A percentile compares a stretch with the other conserved stretches of the same genome.
These are phyloP conservation scores for Agrilus planipennis DNA, from an alignment of 1,140 invertebrate genomes.

Conservation along the genomic window DNA sequence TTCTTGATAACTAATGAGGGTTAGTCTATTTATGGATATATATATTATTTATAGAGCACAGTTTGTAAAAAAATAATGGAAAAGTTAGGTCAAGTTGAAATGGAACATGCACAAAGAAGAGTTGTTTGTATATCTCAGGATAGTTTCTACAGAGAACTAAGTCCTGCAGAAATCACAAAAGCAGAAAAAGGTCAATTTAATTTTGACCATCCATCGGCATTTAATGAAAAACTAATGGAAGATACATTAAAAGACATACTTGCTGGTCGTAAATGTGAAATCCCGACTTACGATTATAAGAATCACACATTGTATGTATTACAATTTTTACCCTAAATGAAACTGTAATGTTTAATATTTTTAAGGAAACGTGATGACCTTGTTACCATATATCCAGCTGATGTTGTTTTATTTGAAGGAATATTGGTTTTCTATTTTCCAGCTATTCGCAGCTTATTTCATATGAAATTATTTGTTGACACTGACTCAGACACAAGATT, in stretches of 20 bases:
- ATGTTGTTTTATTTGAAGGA: conserved; percentile 96
- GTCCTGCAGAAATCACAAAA: conserved; percentile 62
- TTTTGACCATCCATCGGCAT: conserved; percentile 95
- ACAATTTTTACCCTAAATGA: neutral
- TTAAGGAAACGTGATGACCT: conserved; percentile 55
- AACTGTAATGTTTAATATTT: conserved; percentile 9
- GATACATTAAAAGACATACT: conserved; percentile 70
- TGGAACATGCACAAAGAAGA: conserved; percentile 76
- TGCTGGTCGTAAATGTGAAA: conserved; percentile 69
- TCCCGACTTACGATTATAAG: conserved; percentile 85
- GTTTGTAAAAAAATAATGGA: conserved; percentile 95
- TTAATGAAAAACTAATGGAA: conserved; percentile 75
- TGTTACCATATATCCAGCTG: conserved; percentile 87
- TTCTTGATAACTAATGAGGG: neutral
- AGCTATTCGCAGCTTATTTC: conserved; percentile 87
- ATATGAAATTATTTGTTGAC: conserved; percentile 99
- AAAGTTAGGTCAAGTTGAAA: conserved; percentile 79
- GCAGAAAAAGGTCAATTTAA: conserved; percentile 90
- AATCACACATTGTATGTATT: conserved; percentile 64
- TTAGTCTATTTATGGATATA: conserved; percentile 3
- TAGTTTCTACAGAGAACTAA: conserved; percentile 86
- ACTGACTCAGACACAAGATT: conserved; percentile 96
- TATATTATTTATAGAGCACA: conserved; percentile 60
- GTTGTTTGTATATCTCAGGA: conserved; percentile 94
- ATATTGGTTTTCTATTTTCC: conserved; percentile 97